Conservation (phyloP, 1,140 invertebrate species). For the Drosophila albomicans region DNA sequence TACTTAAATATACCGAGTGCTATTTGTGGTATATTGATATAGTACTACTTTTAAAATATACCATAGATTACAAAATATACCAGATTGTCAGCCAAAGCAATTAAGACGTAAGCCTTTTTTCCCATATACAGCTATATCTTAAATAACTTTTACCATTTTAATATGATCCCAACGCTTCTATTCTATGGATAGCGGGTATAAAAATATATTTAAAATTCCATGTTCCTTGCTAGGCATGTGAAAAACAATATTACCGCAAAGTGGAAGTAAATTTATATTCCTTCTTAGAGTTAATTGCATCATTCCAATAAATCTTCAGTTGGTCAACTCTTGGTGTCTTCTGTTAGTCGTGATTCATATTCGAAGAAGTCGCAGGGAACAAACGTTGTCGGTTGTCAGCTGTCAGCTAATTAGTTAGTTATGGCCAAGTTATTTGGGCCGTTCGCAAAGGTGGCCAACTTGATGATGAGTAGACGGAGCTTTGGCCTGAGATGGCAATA, state of each 20-base stretch:
- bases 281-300: not conserved
- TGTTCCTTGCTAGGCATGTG: not conserved
- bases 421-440: constrained; percentile 31
- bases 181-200: too few relatives aligned
- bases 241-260: not conserved
- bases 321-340: not conserved
- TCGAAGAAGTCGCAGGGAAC: not conserved
- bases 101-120: too few relatives aligned
- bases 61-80: too few relatives aligned
- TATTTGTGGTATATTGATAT: too few relatives aligned
- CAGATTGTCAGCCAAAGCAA: too few relatives aligned
- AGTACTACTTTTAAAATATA: too few relatives aligned
- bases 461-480: not conserved
- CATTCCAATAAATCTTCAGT: not conserved
- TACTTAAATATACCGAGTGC: too few relatives aligned
- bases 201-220: too few relatives aligned
- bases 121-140: too few relatives aligned
- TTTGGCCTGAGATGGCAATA: not conserved
- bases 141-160: too few relatives aligned
- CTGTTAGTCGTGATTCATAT: not conserved
- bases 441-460: constrained; percentile 14
- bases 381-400: not conserved
- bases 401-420: constrained; percentile 10
- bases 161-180: too few relatives aligned
- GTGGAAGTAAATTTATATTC: not conserved